Evolutionary conservation across 2,888 invertebrate species (phyloP).

Genomic region (Drosophila crucigera): DNA sequence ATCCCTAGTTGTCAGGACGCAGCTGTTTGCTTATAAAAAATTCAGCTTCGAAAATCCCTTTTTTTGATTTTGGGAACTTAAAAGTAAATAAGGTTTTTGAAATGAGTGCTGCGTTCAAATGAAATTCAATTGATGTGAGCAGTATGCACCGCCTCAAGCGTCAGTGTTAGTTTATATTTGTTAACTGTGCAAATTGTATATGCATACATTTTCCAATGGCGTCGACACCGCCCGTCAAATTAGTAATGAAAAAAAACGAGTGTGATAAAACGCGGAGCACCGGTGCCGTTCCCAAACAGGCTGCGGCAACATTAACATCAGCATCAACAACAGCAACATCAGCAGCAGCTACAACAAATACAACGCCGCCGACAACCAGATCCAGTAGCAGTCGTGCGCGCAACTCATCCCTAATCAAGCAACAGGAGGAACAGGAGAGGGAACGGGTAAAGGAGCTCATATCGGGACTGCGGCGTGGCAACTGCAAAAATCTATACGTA

Average conservation of each 20-base stretch:
- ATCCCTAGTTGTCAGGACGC: constrained; percentile 37
- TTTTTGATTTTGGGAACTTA: not conserved
- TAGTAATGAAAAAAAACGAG: constrained; percentile 61
- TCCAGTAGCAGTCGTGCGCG: constrained; percentile 39
- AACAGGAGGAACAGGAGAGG: constrained; percentile 62
- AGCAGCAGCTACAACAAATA: constrained; percentile 40
- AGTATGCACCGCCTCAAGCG: constrained; percentile 9
- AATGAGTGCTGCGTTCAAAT: not conserved
- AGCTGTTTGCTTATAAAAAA: constrained; percentile 41
- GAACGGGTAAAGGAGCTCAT: constrained; percentile 86
- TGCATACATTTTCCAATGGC: constrained; percentile 43
- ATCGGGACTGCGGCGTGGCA: constrained; percentile 87
- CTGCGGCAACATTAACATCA: constrained; percentile 22
- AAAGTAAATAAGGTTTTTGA: not conserved
- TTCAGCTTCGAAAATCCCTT: not conserved
- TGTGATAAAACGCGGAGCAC: constrained; percentile 51
- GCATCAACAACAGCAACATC: constrained; percentile 14
- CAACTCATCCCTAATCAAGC: constrained; percentile 48
- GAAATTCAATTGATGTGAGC: not conserved
- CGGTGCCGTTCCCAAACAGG: constrained; percentile 74
- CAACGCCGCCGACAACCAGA: constrained; percentile 29
- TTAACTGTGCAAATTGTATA: constrained; percentile 33
- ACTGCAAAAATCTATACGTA: constrained; percentile 86
- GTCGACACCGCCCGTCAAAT: constrained; percentile 55
- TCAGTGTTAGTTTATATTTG: constrained; percentile 29